A percentile compares a stretch with the other conserved stretches of the same genome.
phyloP scores from a whole-genome alignment of 2,113 vertebrate genomes.

The Microtus montanus region DNA sequence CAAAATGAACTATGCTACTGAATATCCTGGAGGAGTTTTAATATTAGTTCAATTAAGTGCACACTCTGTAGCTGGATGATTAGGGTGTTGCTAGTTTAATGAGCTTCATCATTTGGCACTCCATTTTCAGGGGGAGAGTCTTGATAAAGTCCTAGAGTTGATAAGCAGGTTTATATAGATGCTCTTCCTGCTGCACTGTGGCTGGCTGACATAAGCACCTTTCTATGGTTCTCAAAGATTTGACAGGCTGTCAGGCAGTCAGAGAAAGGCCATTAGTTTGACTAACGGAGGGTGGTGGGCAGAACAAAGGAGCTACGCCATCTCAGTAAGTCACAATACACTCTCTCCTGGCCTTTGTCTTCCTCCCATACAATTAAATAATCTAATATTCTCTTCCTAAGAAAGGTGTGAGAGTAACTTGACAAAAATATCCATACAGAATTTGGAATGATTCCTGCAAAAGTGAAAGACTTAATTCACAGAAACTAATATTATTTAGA shows the following conservation, averaged over 20 bases:
- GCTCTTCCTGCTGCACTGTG: background rate
- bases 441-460: background rate
- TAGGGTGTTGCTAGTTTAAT: background rate
- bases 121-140: background rate
- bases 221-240: background rate
- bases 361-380: background rate
- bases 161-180: background rate
- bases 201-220: background rate
- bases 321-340: background rate
- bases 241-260: background rate
- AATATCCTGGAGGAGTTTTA: background rate
- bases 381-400: background rate
- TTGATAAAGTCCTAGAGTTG: background rate
- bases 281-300: background rate
- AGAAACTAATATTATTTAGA: constrained; percentile 21
- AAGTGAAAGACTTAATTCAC: background rate
- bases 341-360: background rate
- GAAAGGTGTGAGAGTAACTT: background rate
- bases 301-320: background rate
- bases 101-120: background rate
- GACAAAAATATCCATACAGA: background rate
- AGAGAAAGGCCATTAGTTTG: background rate
- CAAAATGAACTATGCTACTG: background rate
- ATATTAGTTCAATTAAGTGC: background rate
- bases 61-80: background rate